phyloP scores from a whole-genome alignment of 2,888 invertebrate species.

The Xylota sylvarum region DNA sequence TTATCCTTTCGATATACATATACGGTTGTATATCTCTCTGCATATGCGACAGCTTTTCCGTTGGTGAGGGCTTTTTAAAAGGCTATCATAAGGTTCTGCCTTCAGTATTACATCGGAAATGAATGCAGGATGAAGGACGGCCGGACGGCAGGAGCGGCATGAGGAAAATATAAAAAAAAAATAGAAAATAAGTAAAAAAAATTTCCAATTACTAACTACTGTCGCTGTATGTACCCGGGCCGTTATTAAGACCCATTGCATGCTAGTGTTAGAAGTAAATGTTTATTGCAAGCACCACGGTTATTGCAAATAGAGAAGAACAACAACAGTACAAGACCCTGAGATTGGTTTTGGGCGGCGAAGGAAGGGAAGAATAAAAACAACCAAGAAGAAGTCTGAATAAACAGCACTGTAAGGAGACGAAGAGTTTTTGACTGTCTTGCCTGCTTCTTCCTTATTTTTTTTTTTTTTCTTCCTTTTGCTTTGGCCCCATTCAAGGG shows the following conservation, averaged over 20 bases:
- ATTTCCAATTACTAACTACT: conserved; percentile 63
- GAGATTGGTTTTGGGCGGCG: conserved; percentile 11
- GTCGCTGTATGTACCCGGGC: conserved; percentile 25
- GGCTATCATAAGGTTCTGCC: conserved; percentile 46
- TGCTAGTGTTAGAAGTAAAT: conserved; percentile 43
- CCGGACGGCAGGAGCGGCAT: background rate
- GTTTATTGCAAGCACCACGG: conserved; percentile 27
- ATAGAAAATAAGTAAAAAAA: too few relatives aligned
- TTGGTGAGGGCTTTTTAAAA: conserved; percentile 66
- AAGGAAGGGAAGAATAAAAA: conserved; percentile 9
- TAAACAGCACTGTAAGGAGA: conserved; percentile 17
- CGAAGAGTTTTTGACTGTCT: conserved; percentile 24
- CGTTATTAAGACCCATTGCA: conserved; percentile 25
- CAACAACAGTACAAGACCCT: background rate
- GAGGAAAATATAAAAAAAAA: background rate
- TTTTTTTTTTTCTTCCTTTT: too few relatives aligned
- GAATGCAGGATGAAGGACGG: background rate
- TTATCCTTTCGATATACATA: conserved; percentile 64
- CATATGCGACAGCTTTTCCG: conserved; percentile 75
- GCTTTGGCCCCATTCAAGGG: conserved; percentile 47
- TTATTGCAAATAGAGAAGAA: background rate
- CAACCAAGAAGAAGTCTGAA: conserved; percentile 28
- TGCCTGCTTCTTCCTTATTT: conserved; percentile 4
- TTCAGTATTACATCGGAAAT: conserved; percentile 54
- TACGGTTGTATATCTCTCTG: conserved; percentile 51